Conservation (phyloP, 2,113 vertebrate species). For the Nestor notabilis region DNA sequence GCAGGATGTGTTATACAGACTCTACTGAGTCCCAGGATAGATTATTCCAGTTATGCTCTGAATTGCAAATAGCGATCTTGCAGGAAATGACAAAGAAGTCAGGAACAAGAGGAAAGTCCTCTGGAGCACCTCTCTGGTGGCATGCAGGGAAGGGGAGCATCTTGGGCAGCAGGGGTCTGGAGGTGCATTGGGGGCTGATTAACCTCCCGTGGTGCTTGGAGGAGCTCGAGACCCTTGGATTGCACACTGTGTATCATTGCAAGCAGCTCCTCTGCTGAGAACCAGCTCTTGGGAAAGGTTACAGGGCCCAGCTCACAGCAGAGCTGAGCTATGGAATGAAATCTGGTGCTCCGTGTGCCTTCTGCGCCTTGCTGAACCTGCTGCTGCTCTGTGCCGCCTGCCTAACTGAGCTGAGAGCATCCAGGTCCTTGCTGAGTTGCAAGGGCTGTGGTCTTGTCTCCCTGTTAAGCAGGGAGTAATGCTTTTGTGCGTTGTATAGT, state of each 20-base stretch:
- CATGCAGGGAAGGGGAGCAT: accelerated
- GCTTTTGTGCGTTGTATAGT: not conserved
- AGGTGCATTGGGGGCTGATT: not conserved
- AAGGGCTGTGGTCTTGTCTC: not conserved
- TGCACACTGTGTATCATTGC: accelerated
- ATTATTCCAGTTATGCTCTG: accelerated
- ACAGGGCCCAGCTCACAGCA: accelerated
- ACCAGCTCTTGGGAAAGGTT: not conserved
- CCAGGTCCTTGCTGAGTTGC: not conserved
- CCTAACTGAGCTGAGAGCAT: accelerated
- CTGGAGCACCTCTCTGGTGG: not conserved
- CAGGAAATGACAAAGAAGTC: not conserved
- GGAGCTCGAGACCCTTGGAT: not conserved
- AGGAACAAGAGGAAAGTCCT: not conserved
- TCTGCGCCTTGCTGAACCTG: not conserved
- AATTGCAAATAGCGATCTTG: accelerated
- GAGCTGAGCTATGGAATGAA: not conserved
- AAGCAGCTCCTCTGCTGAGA: not conserved
- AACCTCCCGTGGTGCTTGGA: not conserved
- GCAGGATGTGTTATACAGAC: not conserved
- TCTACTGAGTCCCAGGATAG: accelerated
- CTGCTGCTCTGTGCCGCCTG: not conserved
- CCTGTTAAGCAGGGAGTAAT: not conserved
- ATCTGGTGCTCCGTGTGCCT: not conserved
- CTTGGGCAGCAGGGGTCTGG: accelerated